Evolutionary conservation across 2,888 invertebrate species (phyloP).

Genomic region (Cepaea hortensis): DNA sequence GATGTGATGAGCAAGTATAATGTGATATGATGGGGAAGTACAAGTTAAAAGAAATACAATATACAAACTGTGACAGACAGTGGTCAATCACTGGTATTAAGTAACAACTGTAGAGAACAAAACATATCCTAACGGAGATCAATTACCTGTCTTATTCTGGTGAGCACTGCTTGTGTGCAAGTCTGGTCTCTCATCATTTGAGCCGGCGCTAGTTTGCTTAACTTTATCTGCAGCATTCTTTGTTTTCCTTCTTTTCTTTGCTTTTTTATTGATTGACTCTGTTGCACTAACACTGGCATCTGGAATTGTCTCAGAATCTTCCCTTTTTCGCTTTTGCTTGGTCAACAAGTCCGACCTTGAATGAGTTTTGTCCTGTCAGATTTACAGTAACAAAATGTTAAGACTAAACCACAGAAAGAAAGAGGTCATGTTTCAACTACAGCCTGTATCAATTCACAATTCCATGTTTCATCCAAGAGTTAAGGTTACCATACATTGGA

Average conservation of each 20-base stretch:
- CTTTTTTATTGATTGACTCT: background rate
- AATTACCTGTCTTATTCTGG: background rate
- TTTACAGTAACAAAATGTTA: background rate
- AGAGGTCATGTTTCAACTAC: background rate
- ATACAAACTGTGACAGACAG: too few relatives aligned
- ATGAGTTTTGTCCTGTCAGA: background rate
- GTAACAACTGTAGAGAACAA: background rate
- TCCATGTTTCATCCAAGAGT: too few relatives aligned
- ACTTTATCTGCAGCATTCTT: constrained; percentile 2
- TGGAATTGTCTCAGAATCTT: background rate
- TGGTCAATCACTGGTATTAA: background rate
- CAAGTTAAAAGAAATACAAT: too few relatives aligned
- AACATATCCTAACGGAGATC: background rate
- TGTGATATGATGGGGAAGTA: too few relatives aligned
- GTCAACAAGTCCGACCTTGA: background rate
- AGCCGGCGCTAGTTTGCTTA: too few relatives aligned
- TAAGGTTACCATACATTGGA: too few relatives aligned
- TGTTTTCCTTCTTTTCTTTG: constrained; percentile 40
- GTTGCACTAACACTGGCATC: background rate
- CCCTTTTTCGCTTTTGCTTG: constrained; percentile 11
- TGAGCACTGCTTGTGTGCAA: background rate
- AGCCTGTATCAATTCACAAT: too few relatives aligned
- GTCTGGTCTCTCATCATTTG: too few relatives aligned
- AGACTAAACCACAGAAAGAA: background rate
- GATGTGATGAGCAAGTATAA: too few relatives aligned